Base-by-base conservation (phyloP, 1,140 invertebrate genomes). In the Drosophila sulfurigaster region DNA sequence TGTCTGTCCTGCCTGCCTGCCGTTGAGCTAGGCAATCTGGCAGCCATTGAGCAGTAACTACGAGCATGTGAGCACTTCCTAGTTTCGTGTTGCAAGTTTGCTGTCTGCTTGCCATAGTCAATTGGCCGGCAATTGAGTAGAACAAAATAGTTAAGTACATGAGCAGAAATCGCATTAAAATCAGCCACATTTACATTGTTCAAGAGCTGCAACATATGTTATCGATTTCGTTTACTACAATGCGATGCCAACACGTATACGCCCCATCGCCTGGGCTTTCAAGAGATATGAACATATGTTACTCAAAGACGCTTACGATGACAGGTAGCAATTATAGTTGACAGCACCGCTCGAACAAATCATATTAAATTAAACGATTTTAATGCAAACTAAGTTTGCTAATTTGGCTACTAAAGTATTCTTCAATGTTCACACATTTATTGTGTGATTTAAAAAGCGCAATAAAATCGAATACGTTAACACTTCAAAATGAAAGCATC, bases 121-220 rank as follows among this genome's bases (percentile, higher is more conserved):
- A 75, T 75, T 75, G 72, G 72, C 58, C 72, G 25, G 72, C 72
- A 75, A 75, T 75, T 75, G 72, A 75, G 58, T 69, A 70, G 58
- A 70, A 75, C 66, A 70, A 75, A 75, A 75, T 64, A 57, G 66
- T 70, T 75, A 75, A 75, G 72, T 75, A 75, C 43, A 63, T 32
- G 58, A 57, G 30, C 66, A 51, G 58, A 62, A 58, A 75, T 70
- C 67, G 72, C 72, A 75, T 75, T 69, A 70, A 67, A 62, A 69
- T 70, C 58, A 73, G 58, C 66, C 71, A 48, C 71, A 74, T 74
- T 74, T 74, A 74, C 71, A 74, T 69, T 56, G 32, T 16, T 25
- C 20, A 46, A 45, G 43, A 60, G 43, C 46, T 48, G 49, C 63
- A 64, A 64, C 63, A 65, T 65, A 25, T 65, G 63, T 46, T 65